Evolutionary conservation across 1,140 invertebrate genomes (phyloP).

Genomic region (Harlomillsia oculata): DNA sequence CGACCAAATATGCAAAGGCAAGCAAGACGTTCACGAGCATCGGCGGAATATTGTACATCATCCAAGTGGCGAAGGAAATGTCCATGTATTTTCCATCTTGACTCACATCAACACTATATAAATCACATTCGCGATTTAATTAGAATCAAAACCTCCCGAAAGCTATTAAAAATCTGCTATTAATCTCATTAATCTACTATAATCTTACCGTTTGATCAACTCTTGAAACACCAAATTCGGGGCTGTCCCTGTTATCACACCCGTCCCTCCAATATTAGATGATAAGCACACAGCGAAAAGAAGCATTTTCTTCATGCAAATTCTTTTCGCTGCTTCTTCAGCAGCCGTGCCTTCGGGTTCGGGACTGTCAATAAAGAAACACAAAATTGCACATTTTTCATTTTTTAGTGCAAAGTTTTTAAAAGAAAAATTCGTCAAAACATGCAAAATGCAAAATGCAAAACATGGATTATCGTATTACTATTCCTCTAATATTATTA

Average conservation of each 20-base stretch:
- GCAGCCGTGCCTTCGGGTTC: background rate
- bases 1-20: slow-evolving; percentile 55
- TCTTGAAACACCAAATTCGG: slow-evolving; percentile 82
- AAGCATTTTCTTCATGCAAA: slow-evolving; percentile 30
- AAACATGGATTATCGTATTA: too few relatives aligned
- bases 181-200: background rate
- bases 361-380: background rate
- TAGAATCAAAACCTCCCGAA: background rate
- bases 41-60: slow-evolving; percentile 56
- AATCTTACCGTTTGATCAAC: slow-evolving; percentile 48
- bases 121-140: background rate
- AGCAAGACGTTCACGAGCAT: slow-evolving; percentile 63
- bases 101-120: slow-evolving; percentile 15
- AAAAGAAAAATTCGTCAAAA: too few relatives aligned
- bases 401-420: too few relatives aligned
- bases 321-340: background rate
- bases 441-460: too few relatives aligned
- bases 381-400: too few relatives aligned
- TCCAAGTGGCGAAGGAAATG: slow-evolving; percentile 58
- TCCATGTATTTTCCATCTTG: slow-evolving; percentile 29
- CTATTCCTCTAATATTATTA: too few relatives aligned
- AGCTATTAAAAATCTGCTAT: background rate
- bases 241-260: slow-evolving; percentile 75
- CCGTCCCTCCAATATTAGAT: slow-evolving; percentile 64
- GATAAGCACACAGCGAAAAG: slow-evolving; percentile 69